Base-by-base conservation (phyloP, 2,797 vertebrate species). In the Nothura maculosa region DNA sequence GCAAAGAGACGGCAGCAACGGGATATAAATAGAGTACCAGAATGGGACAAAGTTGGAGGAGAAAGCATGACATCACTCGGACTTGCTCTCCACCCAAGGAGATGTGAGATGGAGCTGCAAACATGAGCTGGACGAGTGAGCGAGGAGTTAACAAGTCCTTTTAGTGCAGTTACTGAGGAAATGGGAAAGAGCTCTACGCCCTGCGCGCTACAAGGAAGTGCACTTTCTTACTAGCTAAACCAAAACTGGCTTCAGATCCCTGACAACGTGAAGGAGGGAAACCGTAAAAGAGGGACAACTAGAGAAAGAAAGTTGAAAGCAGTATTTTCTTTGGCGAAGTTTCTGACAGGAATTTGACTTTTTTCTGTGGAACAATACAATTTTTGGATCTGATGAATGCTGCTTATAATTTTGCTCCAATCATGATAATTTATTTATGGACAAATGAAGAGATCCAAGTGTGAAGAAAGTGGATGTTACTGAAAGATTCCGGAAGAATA, bases 11-110 rank as follows among this genome's bases (percentile, higher is more conserved):
- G 34, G 92, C 93, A 52, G 96, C 85, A 84, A 21, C 17, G 54
- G 75, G 97, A 94, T 96, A 97, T 97, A 97, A 98, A 97, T 96
- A 98, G 97, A 96, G 96, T 90, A 63, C 90, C 92, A 82, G 95
- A 92, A 86, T 70, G 87, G 97, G 94, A 90, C 94, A 85, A 95
- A 97, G 97, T 96, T 97, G 95, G 97, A 95, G 96, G 67, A 95
- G 96, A 97, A 96, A 97, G 72, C 81, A 97, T 98, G 97, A 99
- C 98, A 98, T 98, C 99, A 99, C 97, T 95, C 96, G 92, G 97
- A 94, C 95, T 97, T 96, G 97, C 97, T 98, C 98, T 97, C 98
- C 98, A 97, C 98, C 98, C 97, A 93, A 94, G 96, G 86, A 85
- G 94, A 75, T 94, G 94, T 79, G 92, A 87, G 94, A 96, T 95